phyloP scores from a whole-genome alignment of 2,113 vertebrate species.

The Odontophorus gujanensis region DNA sequence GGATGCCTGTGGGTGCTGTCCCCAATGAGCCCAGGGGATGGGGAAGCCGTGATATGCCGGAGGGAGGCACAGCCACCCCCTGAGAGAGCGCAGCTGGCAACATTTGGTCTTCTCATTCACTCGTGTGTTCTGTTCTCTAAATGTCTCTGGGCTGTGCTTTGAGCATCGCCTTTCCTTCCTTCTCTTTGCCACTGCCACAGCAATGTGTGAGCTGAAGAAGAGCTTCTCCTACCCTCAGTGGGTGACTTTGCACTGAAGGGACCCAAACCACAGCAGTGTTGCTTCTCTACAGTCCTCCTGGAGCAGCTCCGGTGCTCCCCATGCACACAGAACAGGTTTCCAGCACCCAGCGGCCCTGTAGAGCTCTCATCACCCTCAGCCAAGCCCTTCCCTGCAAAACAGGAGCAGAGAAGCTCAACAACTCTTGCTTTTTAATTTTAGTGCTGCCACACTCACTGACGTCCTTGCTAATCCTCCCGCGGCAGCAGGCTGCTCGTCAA shows the following conservation, averaged over 20 bases:
- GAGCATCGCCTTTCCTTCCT: neutral
- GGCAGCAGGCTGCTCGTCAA: conserved; percentile 60
- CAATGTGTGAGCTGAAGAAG: neutral
- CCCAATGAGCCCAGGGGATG: neutral
- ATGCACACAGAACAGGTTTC: neutral
- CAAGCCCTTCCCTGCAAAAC: neutral
- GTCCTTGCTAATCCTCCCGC: conserved; percentile 51
- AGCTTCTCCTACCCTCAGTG: neutral
- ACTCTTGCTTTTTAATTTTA: conserved; percentile 15
- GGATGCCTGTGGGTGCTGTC: conserved; percentile 47
- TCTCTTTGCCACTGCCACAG: neutral
- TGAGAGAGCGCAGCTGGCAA: neutral
- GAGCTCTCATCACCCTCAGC: neutral
- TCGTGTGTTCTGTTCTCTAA: neutral
- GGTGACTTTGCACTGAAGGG: neutral
- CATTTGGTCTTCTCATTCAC: neutral
- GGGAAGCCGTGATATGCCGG: conserved; percentile 14
- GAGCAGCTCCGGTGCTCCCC: neutral
- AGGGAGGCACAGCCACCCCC: neutral
- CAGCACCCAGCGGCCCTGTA: neutral
- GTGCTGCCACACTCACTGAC: conserved; percentile 37
- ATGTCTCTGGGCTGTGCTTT: neutral
- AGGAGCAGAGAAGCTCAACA: neutral
- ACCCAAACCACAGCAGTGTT: neutral
- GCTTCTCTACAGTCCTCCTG: neutral